phyloP scores from a whole-genome alignment of 53 echinoderm and acorn worm genomes.

The Pentamera pediparva region DNA sequence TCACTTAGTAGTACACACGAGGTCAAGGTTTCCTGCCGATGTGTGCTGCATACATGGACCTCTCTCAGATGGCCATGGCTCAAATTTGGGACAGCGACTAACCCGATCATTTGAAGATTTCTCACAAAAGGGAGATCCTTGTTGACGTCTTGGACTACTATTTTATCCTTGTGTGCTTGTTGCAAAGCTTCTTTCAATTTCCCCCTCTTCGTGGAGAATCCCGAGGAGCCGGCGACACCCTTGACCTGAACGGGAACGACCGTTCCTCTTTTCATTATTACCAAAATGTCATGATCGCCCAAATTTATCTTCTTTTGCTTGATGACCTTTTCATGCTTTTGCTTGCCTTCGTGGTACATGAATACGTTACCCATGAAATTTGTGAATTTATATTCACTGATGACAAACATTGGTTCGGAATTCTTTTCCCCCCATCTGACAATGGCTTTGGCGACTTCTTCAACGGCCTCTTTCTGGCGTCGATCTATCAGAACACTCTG shows the following conservation, averaged over 20 bases:
- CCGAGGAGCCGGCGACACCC: neutral
- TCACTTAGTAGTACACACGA: neutral
- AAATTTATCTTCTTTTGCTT: too few relatives aligned
- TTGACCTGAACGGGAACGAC: conserved; percentile 11
- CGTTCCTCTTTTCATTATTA: neutral
- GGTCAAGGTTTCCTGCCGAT: neutral
- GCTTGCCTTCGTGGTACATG: too few relatives aligned
- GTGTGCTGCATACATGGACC: neutral
- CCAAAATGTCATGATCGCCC: conserved; percentile 22
- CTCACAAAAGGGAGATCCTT: conserved; percentile 1
- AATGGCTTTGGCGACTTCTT: neutral
- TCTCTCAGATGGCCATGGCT: neutral
- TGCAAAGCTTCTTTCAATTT: neutral
- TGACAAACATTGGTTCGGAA: neutral
- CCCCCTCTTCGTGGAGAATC: neutral
- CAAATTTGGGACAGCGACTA: neutral
- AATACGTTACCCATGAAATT: too few relatives aligned
- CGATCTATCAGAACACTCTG: conserved; percentile 4
- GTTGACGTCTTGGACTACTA: conserved; percentile 1
- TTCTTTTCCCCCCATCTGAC: neutral
- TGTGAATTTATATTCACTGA: conserved; percentile 5
- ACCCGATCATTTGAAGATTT: neutral
- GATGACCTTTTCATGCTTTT: too few relatives aligned
- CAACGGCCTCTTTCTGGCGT: conserved; percentile 19
- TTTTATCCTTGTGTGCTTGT: conserved; percentile 4